Base-by-base conservation (phyloP, 2,888 invertebrate species). In the Drosophila mulleri region DNA sequence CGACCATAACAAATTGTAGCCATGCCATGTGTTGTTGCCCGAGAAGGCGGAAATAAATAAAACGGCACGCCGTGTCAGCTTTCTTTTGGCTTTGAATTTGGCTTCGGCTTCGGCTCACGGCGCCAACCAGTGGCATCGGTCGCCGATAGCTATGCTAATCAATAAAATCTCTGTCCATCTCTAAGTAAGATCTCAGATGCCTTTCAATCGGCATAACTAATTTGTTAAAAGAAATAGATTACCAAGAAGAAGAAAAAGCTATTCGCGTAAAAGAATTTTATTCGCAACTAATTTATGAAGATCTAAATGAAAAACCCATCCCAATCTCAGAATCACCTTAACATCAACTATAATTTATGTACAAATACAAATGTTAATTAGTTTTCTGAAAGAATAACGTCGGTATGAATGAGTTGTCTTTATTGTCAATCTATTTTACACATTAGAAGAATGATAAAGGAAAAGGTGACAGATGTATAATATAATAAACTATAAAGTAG, bases 31-130 rank as follows among this genome's bases (percentile, higher is more conserved):
- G 77, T 78, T 84, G 70, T 39, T 66, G 35, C 11, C 26, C 26
- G 42, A 60, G 53, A 52, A 66, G 81, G 66, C 88, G 88, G 86
- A 84, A 88, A 86, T 83, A 79, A 86, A 77, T 75, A 75, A 70
- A 71, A 45, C 59, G 41, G 47, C 52, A 41, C 29, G 62, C 67
- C 61, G 67, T 63, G 48, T 72, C 72, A 83, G 73, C 83, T 83
- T 83, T 83, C 83, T 88, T 88, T 80, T 72, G 76, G 50, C 42
- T 54, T 37, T 26, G 69, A 62, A 65, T 58, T 74, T 68, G 66
- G 64, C 39, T 50, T 37, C 23, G 69, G 47, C 44, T 52, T 37
- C 18, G 66, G 67, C 67, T 61, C 48, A 42, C 44, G 70, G 78
- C 79, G 75, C 69, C 79, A 77, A 52, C 69, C 69, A 45, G 45